Base-by-base conservation (phyloP, 2,888 invertebrate genomes). In the Caenorhabditis wallacei region DNA sequence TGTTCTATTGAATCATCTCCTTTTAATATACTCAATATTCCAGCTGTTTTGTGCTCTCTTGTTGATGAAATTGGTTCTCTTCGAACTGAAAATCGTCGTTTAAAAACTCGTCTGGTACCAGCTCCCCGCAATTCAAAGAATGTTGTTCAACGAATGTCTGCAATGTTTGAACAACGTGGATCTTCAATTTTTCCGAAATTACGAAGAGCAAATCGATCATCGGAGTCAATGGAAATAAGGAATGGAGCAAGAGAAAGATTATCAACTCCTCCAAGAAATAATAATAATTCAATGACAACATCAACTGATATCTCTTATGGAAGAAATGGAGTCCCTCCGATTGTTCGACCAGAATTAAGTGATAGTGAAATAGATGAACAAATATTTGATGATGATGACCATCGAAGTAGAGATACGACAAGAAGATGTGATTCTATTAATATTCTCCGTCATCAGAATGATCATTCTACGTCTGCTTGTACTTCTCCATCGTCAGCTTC, bases 1-100 rank as follows among this genome's bases (percentile, higher is more conserved):
- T 51, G 68, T 59, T 35, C 1, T 26, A 24, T 10, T 22, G 8
- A 30, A 30, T 8, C 30, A 30, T 8, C 7, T 20, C 18, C 3
- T 56, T 3, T 30, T 35, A 18, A 3, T 59, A 37, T 16, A 0
- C 10, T 59, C 20, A 20, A n/a, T n/a, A 46, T 84, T 91, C 70
- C 80, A 91, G 91, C 88, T 63, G 90, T 90, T 18, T 82, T 91
- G 0, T 91, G 90, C 82, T 87, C 86, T 70, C 82, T 91, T n/a
- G 89, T 91, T 24, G 88, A 88, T 56, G 91, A 91, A 69, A 91
- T 91, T 61, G 86, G 89, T 10, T 85, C 89, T 16, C 85, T 91
- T 30, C 88, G 90, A 30, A 87, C 84, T 37, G 88, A 91, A 69
- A 91, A 91, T 69, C 86, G 87, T 40, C 82, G 88, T 10, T 82